Base-by-base conservation (phyloP, 2,888 invertebrate genomes). In the Agonopterix alstromeriana region DNA sequence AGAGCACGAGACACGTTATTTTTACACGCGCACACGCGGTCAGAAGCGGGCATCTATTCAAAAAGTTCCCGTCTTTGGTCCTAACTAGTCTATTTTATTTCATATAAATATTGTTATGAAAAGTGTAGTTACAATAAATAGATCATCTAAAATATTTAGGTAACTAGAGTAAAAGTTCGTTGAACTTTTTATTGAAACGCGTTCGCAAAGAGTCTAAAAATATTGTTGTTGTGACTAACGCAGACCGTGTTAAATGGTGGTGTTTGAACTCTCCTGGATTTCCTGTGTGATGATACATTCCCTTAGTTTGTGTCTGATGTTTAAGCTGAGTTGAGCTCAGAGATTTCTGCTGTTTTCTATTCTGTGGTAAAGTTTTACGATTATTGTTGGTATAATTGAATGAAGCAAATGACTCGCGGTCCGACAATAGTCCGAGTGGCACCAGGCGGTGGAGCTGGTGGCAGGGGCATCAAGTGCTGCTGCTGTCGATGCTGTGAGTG, bases 401-500 rank as follows among this genome's bases (percentile, higher is more conserved):
- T 10, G 11, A 10, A 42, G 7, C 27, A 12, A 63, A 87, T 85
- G 80, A 74, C 79, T 50, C 81, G 90, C 41, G 88, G 89, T 8
- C 90, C 90, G 36, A 89, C 88, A 1, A 81, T 90, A 51, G 82
- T 90, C 47, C 77, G 84, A 2, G 80, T 90, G 54, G 70, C 73
- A 11, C 85, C 87, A 1, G 67, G 73, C 9, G 72, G 70, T 10
- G 75, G 72, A 4, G 54, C 61, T 9, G 72, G 82, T 2, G 73
- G 77, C 2, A 81, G 87, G 41, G 93, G 94, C 45, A 86, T 93
- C 52, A 91, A 92, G 65, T 92, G 95, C 67, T 94, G 94, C 58
- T 93, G 93, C 70, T 94, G 93, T 67, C 86, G 92, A 52, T 93
- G 95, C 66, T 95, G 94, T 67, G 93, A 94, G 11, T 96, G 96